Evolutionary conservation across 2,888 invertebrate species (phyloP).

Genomic region (Phania funesta): DNA sequence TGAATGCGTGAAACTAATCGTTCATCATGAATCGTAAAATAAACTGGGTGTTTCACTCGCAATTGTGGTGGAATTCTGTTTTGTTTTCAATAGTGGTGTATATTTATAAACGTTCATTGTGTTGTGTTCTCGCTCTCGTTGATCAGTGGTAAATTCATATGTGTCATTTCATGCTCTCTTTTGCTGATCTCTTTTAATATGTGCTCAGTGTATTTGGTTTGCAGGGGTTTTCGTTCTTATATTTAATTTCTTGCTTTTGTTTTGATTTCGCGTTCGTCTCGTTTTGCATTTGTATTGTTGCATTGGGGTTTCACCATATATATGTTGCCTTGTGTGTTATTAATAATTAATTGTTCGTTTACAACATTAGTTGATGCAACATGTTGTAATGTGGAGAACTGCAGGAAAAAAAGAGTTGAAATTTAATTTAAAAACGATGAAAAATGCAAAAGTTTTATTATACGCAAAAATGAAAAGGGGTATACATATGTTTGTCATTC

Average conservation of each 20-base stretch:
- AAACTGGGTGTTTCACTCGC: constrained; percentile 35
- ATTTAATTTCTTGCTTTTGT: constrained; percentile 74
- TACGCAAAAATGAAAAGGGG: too few species aligned
- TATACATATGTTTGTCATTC: too few species aligned
- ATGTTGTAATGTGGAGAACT: too few species aligned
- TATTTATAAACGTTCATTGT: constrained; percentile 4
- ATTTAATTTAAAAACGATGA: too few species aligned
- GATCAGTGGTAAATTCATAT: constrained; percentile 28
- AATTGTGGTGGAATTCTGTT: constrained; percentile 15
- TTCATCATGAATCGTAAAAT: constrained; percentile 56
- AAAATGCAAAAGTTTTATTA: too few species aligned
- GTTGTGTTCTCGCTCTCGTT: constrained; percentile 22
- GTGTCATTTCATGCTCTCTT: constrained; percentile 47
- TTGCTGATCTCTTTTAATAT: neutral
- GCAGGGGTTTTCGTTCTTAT: constrained; percentile 57
- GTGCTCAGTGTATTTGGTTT: constrained; percentile 36
- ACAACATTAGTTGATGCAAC: too few species aligned
- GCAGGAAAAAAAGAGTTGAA: too few species aligned
- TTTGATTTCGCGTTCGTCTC: constrained; percentile 73
- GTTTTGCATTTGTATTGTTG: constrained; percentile 23
- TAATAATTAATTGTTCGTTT: too few species aligned
- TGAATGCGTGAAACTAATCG: constrained; percentile 77
- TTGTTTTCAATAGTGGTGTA: constrained; percentile 10
- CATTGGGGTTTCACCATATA: too few species aligned
- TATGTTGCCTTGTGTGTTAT: too few species aligned